Evolutionary conservation across 2,888 invertebrate genomes (phyloP), one percentile per base, ranked within the genome.

Genomic region (Dione juno): DNA sequence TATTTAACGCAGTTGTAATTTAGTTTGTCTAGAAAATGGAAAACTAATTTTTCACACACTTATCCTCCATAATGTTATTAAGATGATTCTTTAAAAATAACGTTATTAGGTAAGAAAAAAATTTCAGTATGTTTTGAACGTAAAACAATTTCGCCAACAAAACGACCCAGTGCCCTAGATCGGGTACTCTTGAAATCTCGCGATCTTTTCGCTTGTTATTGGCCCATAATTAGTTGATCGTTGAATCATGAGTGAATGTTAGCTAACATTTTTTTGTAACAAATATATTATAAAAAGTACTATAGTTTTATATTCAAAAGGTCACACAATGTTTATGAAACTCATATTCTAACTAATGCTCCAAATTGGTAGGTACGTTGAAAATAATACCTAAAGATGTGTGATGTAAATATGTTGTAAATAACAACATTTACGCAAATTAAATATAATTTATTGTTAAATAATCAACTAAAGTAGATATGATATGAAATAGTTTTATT

Each of bases 201-300:
- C 70, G 64, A 68, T 68, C 73, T 68, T 73, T 74, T 72, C 70
- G 75, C 66, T 64, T 65, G 68, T 67, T 70, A 75, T 72, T 75
- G 65, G 70, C 61, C 53, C 72, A 75, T 69, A 70, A 64, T 71
- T 71, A 64, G 67, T 75, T 74, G 70, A 70, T 71, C 71, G 68
- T 71, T 73, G 71, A 69, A 73, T 71, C 68, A 73, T 71, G 58
- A 71, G 73, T 59, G 66, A 58, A 43, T n/a, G 57, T 73, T 71
- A 71, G 73, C 57, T 71, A 73, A 69, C 48, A 73, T 19, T 66
- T 57, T 59, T 35, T 35, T 64, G 71, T 61, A 43, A 53, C 37
- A 66, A n/a, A 57, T 68, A 43, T 11, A 45, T 7, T 16, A 14
- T 61, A 19, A 21, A 13, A 13, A 37, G 19, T 54, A 11, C 19